phyloP scores from a whole-genome alignment of 37 sponge, comb jelly and placozoan genomes.

The Beroe ovata region DNA sequence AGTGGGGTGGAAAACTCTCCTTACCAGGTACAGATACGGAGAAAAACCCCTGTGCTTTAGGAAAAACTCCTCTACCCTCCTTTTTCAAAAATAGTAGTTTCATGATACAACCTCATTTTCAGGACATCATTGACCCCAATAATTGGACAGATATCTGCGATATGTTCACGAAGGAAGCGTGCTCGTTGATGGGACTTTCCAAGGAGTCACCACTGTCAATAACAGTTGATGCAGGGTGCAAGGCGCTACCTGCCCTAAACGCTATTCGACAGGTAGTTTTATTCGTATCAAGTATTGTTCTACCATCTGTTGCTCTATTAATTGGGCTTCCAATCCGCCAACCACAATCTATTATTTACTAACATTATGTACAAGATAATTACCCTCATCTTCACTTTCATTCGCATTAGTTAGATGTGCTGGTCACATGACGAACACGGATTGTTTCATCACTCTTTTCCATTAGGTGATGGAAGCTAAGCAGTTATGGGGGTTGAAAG shows the following conservation, averaged over 20 bases:
- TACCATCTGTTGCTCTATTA: no score
- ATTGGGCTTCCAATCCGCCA: no score
- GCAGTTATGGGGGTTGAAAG: slow-evolving; percentile 66
- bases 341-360: no score
- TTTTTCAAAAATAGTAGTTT: no score
- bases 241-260: slow-evolving; percentile 61
- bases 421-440: no score
- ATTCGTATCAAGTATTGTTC: no score
- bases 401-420: no score
- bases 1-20: slow-evolving; percentile 37
- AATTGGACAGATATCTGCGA: slow-evolving; percentile 44
- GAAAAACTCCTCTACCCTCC: no score
- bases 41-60: no score
- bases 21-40: not conserved
- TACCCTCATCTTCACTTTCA: no score
- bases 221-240: slow-evolving; percentile 59
- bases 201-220: slow-evolving; percentile 60
- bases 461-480: slow-evolving; percentile 50
- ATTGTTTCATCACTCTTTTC: not conserved
- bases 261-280: slow-evolving; percentile 47
- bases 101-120: not conserved
- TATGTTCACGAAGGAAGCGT: slow-evolving; percentile 57
- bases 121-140: slow-evolving; percentile 16
- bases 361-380: no score
- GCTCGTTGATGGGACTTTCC: slow-evolving; percentile 53